phyloP scores from a whole-genome alignment of 2,113 vertebrate species.

The Dasypus novemcinctus region DNA sequence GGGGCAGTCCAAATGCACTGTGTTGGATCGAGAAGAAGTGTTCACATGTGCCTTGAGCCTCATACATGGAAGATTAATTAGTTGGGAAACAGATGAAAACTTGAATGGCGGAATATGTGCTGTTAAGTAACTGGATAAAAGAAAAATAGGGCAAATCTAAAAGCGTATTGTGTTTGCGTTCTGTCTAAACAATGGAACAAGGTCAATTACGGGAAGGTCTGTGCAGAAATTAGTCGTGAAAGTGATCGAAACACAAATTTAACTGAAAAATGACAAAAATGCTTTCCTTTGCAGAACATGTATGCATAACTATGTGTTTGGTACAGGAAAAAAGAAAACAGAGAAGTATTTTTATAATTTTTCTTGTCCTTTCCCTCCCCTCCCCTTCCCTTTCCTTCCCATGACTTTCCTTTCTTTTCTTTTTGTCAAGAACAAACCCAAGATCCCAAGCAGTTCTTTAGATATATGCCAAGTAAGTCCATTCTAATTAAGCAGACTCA shows the following conservation, averaged over 20 bases:
- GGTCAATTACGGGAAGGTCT: background rate
- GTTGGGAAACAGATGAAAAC: background rate
- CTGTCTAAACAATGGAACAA: background rate
- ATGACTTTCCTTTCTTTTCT: background rate
- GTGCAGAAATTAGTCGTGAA: background rate
- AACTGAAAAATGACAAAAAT: background rate
- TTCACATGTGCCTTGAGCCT: background rate
- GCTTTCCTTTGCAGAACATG: background rate
- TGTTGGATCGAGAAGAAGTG: background rate
- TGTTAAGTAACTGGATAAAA: background rate
- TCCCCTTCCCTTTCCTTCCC: too few relatives aligned
- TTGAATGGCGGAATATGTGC: background rate
- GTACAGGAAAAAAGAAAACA: background rate
- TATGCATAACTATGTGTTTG: background rate
- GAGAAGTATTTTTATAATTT: background rate
- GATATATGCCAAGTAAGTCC: background rate
- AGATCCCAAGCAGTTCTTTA: background rate
- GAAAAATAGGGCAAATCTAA: background rate
- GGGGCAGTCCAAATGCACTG: background rate
- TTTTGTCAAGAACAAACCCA: background rate
- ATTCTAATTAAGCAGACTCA: background rate
- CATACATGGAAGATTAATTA: background rate
- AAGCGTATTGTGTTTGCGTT: background rate
- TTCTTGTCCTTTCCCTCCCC: too few relatives aligned
- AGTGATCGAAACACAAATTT: background rate